Evolutionary conservation across 2,888 invertebrate genomes (phyloP).

Genomic region (Caenorhabditis angaria): DNA sequence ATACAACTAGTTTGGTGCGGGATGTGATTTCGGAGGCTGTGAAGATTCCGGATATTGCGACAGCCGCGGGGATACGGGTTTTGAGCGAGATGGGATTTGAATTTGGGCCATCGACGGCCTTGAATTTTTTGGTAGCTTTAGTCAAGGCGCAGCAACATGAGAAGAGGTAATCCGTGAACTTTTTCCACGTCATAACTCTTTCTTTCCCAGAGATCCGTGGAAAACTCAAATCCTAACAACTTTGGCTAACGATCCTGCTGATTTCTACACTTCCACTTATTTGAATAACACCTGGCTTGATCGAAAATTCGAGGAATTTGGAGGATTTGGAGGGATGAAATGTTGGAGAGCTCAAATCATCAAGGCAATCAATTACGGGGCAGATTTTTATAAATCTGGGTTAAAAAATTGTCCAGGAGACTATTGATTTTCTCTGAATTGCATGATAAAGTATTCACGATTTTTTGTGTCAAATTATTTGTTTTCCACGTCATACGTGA

Average conservation of each 20-base stretch:
- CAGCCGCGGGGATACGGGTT: constrained; percentile 59
- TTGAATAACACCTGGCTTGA: constrained; percentile 50
- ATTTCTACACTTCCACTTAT: constrained; percentile 53
- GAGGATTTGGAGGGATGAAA: constrained; percentile 48
- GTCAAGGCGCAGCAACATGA: constrained; percentile 45
- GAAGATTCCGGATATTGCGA: constrained; percentile 66
- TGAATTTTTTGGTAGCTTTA: constrained; percentile 57
- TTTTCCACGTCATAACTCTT: too few relatives aligned
- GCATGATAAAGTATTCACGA: too few relatives aligned
- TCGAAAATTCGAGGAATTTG: constrained; percentile 39
- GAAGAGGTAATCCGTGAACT: not conserved
- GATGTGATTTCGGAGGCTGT: constrained; percentile 61
- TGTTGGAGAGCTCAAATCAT: constrained; percentile 53
- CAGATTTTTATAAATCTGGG: constrained; percentile 41
- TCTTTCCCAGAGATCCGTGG: too few relatives aligned
- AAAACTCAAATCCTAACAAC: too few relatives aligned
- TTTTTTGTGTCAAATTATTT: too few relatives aligned
- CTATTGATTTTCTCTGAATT: too few relatives aligned
- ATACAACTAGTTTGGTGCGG: constrained; percentile 58
- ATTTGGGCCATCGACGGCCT: constrained; percentile 52
- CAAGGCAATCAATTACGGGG: constrained; percentile 44
- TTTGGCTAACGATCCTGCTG: constrained; percentile 52
- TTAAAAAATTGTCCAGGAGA: constrained; percentile 28
- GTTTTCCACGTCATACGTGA: too few relatives aligned
- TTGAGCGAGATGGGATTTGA: constrained; percentile 44